Percentiles rank a stretch among this genome's conserved stretches.
Evolutionary conservation across 2,888 invertebrate species (phyloP).

Genomic region (Liodrosophila aerea): DNA sequence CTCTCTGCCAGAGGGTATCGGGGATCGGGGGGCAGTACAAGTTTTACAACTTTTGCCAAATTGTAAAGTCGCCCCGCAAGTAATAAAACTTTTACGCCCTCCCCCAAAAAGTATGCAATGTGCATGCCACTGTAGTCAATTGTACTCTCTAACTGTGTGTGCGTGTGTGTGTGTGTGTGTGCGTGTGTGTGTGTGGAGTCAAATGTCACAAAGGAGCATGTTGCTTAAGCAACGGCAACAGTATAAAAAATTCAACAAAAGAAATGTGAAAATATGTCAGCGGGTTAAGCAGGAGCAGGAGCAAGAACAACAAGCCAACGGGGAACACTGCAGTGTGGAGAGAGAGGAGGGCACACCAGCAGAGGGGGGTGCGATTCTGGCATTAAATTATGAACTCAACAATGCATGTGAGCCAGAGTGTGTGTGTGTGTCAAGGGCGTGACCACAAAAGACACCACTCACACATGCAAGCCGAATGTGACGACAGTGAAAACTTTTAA

Average conservation of each 20-base stretch:
- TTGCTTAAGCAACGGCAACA: conserved; percentile 57
- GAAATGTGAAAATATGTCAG: conserved; percentile 66
- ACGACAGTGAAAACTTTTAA: not conserved
- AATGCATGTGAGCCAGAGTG: conserved; percentile 53
- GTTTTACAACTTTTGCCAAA: conserved; percentile 63
- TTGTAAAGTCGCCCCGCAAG: conserved; percentile 52
- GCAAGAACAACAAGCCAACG: not conserved
- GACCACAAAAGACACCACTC: not conserved
- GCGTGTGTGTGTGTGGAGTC: conserved; percentile 46
- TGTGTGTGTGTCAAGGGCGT: not conserved
- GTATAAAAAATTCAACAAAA: conserved; percentile 56
- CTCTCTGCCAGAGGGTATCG: not conserved
- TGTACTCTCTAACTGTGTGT: conserved; percentile 20
- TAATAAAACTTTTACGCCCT: conserved; percentile 63
- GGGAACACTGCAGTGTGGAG: not conserved
- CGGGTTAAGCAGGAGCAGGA: conserved; percentile 52
- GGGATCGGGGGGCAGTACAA: conserved; percentile 27
- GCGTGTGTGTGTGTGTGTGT: conserved; percentile 5
- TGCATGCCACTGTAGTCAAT: conserved; percentile 63
- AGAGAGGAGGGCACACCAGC: not conserved
- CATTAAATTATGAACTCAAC: conserved; percentile 68
- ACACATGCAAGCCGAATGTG: not conserved
- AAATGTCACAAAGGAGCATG: conserved; percentile 66
- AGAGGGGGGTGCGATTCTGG: conserved; percentile 19
- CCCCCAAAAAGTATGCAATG: conserved; percentile 50